Evolutionary conservation across 2,888 invertebrate species (phyloP).

Genomic region (Steinernema carpocapsae): DNA sequence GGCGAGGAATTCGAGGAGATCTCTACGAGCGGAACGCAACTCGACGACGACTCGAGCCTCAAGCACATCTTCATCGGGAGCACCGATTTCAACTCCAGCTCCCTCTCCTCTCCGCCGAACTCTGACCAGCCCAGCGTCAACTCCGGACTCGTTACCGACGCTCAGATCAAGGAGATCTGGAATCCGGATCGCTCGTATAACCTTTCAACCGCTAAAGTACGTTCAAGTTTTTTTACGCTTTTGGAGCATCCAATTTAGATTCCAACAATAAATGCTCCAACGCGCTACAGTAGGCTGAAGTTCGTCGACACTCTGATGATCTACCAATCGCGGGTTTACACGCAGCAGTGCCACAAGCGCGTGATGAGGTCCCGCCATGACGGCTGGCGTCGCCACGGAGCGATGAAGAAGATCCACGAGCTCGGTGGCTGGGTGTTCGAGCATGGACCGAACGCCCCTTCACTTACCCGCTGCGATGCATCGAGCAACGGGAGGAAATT

Average conservation of each 20-base stretch:
- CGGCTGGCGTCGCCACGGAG: slow-evolving; percentile 4
- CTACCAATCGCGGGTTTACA: background rate
- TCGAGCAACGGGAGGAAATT: background rate
- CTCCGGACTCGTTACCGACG: background rate
- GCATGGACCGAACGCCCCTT: background rate
- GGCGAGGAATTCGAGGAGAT: background rate
- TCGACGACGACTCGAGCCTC: background rate
- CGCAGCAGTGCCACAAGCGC: slow-evolving; percentile 4
- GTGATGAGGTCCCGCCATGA: background rate
- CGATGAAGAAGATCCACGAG: background rate
- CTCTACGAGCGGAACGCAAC: background rate
- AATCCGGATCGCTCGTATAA: background rate
- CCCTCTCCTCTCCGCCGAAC: background rate
- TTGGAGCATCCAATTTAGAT: background rate
- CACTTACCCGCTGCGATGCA: background rate
- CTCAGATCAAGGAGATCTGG: background rate
- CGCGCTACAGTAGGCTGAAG: background rate
- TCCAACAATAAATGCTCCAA: too few species aligned
- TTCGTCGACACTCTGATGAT: background rate
- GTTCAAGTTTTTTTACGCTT: background rate
- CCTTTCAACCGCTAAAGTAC: background rate
- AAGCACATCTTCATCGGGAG: background rate
- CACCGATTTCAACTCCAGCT: background rate
- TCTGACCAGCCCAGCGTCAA: background rate
- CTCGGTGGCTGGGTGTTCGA: background rate